Evolutionary conservation across 2,797 vertebrate species (phyloP), one percentile per base, ranked within the genome.

Genomic region (Neostethus bicornis): DNA sequence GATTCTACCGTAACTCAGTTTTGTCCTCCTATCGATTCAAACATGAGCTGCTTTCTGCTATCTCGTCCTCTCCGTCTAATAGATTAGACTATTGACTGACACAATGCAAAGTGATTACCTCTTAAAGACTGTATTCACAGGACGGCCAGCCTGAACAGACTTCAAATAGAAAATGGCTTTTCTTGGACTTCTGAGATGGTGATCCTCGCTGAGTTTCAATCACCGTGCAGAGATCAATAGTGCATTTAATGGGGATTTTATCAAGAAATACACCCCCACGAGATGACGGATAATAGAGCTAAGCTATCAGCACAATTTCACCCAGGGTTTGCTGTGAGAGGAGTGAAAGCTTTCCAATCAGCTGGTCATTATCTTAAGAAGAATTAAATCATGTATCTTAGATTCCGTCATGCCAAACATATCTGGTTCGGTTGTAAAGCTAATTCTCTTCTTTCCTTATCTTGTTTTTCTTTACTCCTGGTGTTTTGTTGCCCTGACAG

Each of bases 21-120:
- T 64, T 69, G 20, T 37, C 46, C 12, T 12, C 0, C 42, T 70
- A 86, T 77, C 59, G 76, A 86, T 83, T 66, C 46, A 61, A 81
- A 85, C 65, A 75, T 51, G 50, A 84, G 51, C 66, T 13, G 53
- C 44, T 75, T 74, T 59, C 37, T 56, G 61, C 57, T 41, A 75
- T 45, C 21, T 42, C 66, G 60, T 77, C 59, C 65, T 70, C 47
- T 38, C 68, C 55, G 50, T 72, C 53, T 46, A 51, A 54, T 61
- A 57, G 54, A 76, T 66, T n/a, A 35, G 26, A 52, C 49, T 77
- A 78, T 79, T 68, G 70, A 85, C 63, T 16, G 1, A 60, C 62
- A 77, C 81, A 21, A 23, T 13, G 20, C 19, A 20, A 41, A 74
- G 58, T 52, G 59, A 83, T 83, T 67, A 70, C 70, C 76, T 53